phyloP scores from a whole-genome alignment of 2,797 vertebrate genomes.

The Sebastes steindachneri region DNA sequence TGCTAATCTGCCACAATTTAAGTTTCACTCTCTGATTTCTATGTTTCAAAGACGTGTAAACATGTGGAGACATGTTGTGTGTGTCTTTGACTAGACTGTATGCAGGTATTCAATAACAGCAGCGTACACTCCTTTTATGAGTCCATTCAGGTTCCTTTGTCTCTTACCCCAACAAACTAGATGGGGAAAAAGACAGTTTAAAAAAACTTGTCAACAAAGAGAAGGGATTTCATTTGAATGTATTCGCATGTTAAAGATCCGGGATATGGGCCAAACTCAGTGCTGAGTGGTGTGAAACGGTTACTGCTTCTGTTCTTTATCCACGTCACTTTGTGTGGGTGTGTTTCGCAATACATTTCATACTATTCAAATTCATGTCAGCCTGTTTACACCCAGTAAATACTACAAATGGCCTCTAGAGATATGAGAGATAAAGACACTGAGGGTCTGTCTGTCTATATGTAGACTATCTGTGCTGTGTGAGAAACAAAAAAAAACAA shows the following conservation, averaged over 20 bases:
- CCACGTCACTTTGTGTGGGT: constrained; percentile 6
- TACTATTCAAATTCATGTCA: neutral
- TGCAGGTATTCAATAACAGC: neutral
- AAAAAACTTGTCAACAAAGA: neutral
- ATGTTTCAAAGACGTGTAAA: neutral
- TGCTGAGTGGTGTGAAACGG: constrained; percentile 28
- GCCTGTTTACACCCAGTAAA: neutral
- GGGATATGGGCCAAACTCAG: neutral
- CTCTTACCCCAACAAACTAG: neutral
- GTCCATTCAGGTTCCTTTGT: neutral
- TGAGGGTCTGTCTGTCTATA: neutral
- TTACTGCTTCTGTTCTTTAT: neutral
- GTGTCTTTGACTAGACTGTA: neutral
- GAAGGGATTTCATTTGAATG: neutral
- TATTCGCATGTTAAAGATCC: neutral
- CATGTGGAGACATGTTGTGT: neutral
- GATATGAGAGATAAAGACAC: neutral
- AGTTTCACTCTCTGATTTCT: neutral
- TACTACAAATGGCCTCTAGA: neutral
- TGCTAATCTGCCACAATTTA: neutral
- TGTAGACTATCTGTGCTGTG: neutral
- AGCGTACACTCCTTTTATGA: neutral
- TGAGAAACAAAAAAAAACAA: neutral
- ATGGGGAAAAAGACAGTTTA: neutral
- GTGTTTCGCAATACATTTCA: constrained; percentile 15